Conservation (phyloP, 1,140 invertebrate species). For the Geopemphigus sp. region DNA sequence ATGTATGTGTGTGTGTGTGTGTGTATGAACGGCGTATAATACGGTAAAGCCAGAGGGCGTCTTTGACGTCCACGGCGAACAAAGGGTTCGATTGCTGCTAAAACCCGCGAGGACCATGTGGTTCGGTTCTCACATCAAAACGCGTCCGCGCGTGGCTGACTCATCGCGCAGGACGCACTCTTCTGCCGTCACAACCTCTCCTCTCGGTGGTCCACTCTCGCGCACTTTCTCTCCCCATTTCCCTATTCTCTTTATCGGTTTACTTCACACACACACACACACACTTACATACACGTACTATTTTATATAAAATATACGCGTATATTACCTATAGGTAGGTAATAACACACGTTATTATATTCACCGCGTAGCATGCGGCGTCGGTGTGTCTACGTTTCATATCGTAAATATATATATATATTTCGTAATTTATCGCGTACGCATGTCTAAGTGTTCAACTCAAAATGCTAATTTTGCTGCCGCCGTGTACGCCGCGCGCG, state of each 20-base stretch:
- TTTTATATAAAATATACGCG: too few relatives aligned
- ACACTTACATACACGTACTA: not conserved
- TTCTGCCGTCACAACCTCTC: not conserved
- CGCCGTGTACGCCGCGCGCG: too few relatives aligned
- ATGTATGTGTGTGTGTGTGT: not conserved
- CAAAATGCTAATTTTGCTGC: too few relatives aligned
- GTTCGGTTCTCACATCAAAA: constrained; percentile 49
- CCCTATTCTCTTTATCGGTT: too few relatives aligned
- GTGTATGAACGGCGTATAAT: constrained; percentile 18
- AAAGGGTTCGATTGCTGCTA: constrained; percentile 48
- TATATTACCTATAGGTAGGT: not conserved
- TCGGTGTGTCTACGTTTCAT: too few relatives aligned
- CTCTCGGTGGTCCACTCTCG: not conserved
- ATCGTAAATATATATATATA: too few relatives aligned
- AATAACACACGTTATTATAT: not conserved
- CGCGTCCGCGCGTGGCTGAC: constrained; percentile 31
- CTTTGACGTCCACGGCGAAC: constrained; percentile 46
- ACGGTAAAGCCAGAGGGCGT: constrained; percentile 49
- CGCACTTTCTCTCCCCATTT: too few relatives aligned
- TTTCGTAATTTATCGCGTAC: too few relatives aligned
- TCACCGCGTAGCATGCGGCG: too few relatives aligned
- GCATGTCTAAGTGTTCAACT: too few relatives aligned
- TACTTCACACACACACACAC: not conserved
- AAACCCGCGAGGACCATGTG: constrained; percentile 48
- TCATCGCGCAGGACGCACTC: constrained; percentile 33